Conservation (phyloP, 2,888 invertebrate species). For the Hermaeophaga mercurialis region DNA sequence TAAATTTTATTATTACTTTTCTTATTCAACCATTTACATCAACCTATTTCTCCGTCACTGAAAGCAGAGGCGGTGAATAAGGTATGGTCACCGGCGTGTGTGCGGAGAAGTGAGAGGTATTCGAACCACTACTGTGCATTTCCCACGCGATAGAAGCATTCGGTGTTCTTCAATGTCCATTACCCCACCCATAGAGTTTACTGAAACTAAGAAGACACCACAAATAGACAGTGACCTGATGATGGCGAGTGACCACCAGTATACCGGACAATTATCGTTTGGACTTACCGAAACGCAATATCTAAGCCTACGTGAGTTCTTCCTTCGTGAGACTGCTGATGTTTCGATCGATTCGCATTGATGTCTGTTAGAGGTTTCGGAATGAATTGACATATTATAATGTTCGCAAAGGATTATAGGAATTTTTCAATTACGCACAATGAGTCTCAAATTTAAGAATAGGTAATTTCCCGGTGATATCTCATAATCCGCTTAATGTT, state of each 20-base stretch:
- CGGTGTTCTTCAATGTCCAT: constrained; percentile 51
- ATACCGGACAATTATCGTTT: constrained; percentile 34
- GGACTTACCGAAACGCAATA: constrained; percentile 25
- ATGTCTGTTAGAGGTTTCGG: no score
- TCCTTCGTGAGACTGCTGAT: no score
- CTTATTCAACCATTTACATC: no score
- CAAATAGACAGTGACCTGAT: constrained; percentile 36
- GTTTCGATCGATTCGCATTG: no score
- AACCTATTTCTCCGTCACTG: constrained; percentile 9
- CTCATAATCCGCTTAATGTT: no score
- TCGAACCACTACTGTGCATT: constrained; percentile 66
- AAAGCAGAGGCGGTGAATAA: constrained; percentile 48
- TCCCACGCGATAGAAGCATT: constrained; percentile 65
- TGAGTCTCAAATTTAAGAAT: no score
- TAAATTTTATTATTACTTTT: no score
- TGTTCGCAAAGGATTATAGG: no score
- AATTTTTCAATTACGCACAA: no score
- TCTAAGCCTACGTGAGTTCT: constrained; percentile 19
- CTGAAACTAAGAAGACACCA: constrained; percentile 38
- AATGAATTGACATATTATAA: no score
- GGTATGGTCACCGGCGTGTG: constrained; percentile 46
- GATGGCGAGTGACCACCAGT: constrained; percentile 36
- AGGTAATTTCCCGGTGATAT: no score
- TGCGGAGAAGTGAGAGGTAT: constrained; percentile 52
- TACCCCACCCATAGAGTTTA: constrained; percentile 44